Conservation (phyloP, 37 sponge, comb jelly and placozoan genomes). For the Haliclona indistincta region DNA sequence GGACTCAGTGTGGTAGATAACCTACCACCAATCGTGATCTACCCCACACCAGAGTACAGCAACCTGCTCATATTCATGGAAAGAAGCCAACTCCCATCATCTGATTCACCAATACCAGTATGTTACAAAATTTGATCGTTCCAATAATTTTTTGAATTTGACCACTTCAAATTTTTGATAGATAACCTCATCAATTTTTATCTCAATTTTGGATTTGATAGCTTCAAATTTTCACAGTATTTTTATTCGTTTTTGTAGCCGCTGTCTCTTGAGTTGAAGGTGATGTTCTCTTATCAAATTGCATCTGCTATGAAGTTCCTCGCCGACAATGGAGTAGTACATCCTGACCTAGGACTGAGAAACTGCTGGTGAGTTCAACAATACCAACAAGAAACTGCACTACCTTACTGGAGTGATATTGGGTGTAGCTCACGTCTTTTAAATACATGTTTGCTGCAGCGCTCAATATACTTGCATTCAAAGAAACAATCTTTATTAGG, state of each 20-base stretch:
- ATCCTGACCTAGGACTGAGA: conserved; percentile 78
- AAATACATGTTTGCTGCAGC: too few relatives aligned
- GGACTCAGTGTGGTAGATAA: conserved; percentile 70
- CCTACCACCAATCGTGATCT: conserved; percentile 64
- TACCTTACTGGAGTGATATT: neutral
- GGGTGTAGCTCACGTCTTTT: too few relatives aligned
- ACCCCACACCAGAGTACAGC: conserved; percentile 58
- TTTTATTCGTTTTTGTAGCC: conserved; percentile 26
- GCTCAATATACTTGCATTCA: too few relatives aligned
- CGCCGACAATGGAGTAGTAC: conserved; percentile 57
- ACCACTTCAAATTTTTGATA: neutral
- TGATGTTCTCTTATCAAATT: conserved; percentile 56
- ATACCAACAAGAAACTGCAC: neutral
- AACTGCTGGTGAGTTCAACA: conserved; percentile 70
- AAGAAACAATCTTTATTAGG: too few relatives aligned
- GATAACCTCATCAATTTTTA: neutral
- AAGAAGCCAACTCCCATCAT: conserved; percentile 24
- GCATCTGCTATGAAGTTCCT: conserved; percentile 60
- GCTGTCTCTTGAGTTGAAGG: conserved; percentile 29
- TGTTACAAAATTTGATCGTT: too few relatives aligned
- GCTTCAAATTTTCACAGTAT: too few relatives aligned
- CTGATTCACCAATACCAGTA: conserved; percentile 33
- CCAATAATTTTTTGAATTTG: too few relatives aligned
- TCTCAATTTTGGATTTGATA: neutral
- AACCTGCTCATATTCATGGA: conserved; percentile 62